Percentiles rank a stretch among this genome's conserved stretches.
Evolutionary conservation across 2,113 vertebrate genomes (phyloP).

Genomic region (Marmota monax): DNA sequence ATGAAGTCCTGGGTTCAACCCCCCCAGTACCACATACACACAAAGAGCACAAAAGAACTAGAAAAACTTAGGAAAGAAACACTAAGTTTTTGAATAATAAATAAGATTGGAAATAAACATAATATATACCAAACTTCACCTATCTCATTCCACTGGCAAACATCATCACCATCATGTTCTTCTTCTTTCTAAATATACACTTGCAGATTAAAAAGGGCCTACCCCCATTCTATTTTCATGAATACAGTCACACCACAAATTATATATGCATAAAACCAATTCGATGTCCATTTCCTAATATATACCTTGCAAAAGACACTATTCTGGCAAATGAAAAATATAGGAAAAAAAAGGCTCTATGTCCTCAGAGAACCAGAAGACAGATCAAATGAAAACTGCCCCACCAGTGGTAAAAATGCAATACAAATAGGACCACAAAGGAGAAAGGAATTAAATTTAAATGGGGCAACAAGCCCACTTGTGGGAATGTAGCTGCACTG

Average conservation of each 20-base stretch:
- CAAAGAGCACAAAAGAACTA: neutral
- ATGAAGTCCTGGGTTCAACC: neutral
- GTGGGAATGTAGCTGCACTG: neutral
- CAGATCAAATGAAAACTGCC: neutral
- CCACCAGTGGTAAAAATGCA: neutral
- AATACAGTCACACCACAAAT: neutral
- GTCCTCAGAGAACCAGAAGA: neutral
- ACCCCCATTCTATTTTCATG: neutral
- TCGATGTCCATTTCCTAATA: neutral
- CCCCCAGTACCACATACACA: neutral
- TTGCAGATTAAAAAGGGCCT: neutral
- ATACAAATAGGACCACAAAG: neutral
- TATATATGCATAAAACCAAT: neutral
- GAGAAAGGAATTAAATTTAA: slow-evolving; percentile 1
- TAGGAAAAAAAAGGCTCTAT: neutral
- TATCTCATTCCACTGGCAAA: neutral
- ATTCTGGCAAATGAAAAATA: slow-evolving; percentile 45
- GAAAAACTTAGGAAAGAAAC: neutral
- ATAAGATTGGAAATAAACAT: neutral
- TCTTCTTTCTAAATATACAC: neutral
- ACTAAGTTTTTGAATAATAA: slow-evolving; percentile 41
- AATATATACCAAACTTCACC: neutral
- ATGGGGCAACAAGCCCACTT: neutral
- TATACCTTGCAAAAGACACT: neutral
- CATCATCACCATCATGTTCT: too few species aligned